Base-by-base conservation (phyloP, 1,140 invertebrate genomes). In the Eurosta solidaginis region DNA sequence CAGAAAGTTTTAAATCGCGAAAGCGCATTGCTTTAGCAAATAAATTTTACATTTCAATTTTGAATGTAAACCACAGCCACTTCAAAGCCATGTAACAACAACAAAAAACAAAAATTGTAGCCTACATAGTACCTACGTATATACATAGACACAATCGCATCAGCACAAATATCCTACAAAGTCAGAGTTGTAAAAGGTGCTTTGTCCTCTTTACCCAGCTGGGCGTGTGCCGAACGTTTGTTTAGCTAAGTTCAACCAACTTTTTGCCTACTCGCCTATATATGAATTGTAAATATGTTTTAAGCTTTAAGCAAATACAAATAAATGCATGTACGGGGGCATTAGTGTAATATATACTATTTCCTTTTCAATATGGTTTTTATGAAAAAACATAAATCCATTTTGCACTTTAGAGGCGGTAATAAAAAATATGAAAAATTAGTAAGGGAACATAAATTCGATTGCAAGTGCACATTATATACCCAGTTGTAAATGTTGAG, bases 201-300 rank as follows among this genome's bases (percentile, higher is more conserved):
- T 68, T 68, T 68, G 59, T 68, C 59, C 59, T 36, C 59, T 29
- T 68, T 68, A 68, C 59, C 59, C 59, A 68, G 59, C 59, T 68
- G 59, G 59, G 59, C 59, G 59, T 68, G 40, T 68, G 59, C 59
- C 59, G 59, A 22, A 68, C 33, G 59, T 14, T 68, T 68, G 22
- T 68, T 68, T 68, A 68, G 59, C 59, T 68, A 68, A 68, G 59
- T 68, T 68, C 59, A 68, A 68, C 59, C 59, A 68, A 68, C 59
- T 68, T 68, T 68, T 68, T 68, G 59, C 59, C 59, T 68, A 68
- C 59, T 68, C 59, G 59, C 59, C 59, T 68, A 68, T 68, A 68
- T 68, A 68, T 40, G 9, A 40, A n/a, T 33, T 5, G 2, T 27
- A 68, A 68, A 68, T 17, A 54, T n/a, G n/a, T n/a, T n/a, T n/a